phyloP scores from a whole-genome alignment of 2,888 invertebrate species.

The Orthosia cruda region DNA sequence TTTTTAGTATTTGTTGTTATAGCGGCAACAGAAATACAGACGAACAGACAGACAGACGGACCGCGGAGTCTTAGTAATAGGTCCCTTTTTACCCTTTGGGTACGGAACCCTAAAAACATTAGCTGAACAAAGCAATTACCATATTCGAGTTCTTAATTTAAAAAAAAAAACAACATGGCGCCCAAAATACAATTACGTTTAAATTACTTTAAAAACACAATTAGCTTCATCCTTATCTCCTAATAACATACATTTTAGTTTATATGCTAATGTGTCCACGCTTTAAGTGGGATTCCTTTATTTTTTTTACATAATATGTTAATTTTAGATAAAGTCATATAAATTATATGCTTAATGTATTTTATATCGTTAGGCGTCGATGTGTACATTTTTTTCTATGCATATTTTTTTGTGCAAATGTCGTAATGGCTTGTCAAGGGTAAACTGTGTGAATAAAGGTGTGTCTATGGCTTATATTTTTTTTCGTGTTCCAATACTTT shows the following conservation, averaged over 20 bases:
- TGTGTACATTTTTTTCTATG: constrained; percentile 14
- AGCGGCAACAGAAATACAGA: too few species aligned
- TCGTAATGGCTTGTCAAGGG: neutral
- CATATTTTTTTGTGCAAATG: constrained; percentile 17
- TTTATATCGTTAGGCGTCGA: constrained; percentile 39
- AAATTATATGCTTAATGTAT: constrained; percentile 69
- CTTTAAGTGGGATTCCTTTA: constrained; percentile 61
- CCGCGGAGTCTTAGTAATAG: too few species aligned
- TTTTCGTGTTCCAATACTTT: neutral
- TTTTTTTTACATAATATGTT: constrained; percentile 67
- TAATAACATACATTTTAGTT: constrained; percentile 76
- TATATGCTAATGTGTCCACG: constrained; percentile 77
- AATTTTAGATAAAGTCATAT: constrained; percentile 72
- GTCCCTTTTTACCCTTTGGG: too few species aligned
- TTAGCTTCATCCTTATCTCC: constrained; percentile 73
- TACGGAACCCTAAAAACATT: too few species aligned
- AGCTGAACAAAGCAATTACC: too few species aligned
- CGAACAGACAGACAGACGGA: too few species aligned
- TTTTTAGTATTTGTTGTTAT: too few species aligned
- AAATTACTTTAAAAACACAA: constrained; percentile 71
- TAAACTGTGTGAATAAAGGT: neutral
- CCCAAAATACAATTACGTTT: constrained; percentile 20
- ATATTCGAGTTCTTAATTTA: too few species aligned
- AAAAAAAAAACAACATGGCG: neutral
- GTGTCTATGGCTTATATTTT: neutral